Evolutionary conservation across 2,888 invertebrate species (phyloP).

Genomic region (Malachius bipustulatus): DNA sequence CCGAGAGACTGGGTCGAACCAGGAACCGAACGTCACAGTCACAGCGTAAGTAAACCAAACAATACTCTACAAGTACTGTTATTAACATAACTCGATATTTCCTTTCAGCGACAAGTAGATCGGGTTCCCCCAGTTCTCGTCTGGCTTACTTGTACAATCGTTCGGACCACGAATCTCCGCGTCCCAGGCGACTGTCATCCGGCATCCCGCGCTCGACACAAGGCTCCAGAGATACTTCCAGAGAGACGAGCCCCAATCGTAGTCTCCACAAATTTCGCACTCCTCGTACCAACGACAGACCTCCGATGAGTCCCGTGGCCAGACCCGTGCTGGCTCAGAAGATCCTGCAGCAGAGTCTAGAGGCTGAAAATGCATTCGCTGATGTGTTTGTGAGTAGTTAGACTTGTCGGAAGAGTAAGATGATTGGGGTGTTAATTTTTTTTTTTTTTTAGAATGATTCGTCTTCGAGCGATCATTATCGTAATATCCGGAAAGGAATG

Average conservation of each 20-base stretch:
- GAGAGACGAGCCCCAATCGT: constrained; percentile 36
- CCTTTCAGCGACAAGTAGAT: constrained; percentile 73
- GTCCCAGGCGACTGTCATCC: constrained; percentile 51
- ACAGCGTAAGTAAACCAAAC: constrained; percentile 72
- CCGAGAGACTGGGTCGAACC: constrained; percentile 46
- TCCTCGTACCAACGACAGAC: constrained; percentile 38
- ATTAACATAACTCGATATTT: too few species aligned
- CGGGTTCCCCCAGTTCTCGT: constrained; percentile 86
- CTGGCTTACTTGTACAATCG: constrained; percentile 59
- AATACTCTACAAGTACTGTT: too few species aligned
- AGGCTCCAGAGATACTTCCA: constrained; percentile 48
- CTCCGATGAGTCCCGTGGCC: constrained; percentile 43
- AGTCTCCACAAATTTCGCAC: constrained; percentile 30
- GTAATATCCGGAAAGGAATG: constrained; percentile 31
- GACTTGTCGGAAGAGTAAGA: background rate
- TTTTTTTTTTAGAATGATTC: constrained; percentile 29
- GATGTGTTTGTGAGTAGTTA: constrained; percentile 48
- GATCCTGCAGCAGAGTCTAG: constrained; percentile 73
- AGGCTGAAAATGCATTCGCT: constrained; percentile 73
- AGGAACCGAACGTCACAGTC: constrained; percentile 70
- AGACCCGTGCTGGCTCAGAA: constrained; percentile 62
- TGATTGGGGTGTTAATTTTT: constrained; percentile 4
- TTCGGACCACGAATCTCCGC: constrained; percentile 33
- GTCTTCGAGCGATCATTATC: constrained; percentile 27
- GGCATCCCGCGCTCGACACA: constrained; percentile 60